A percentile compares a stretch with the other conserved stretches of the same genome.
phyloP scores from a whole-genome alignment of 2,888 invertebrate genomes.

The Nephrocerus scutellatus region DNA sequence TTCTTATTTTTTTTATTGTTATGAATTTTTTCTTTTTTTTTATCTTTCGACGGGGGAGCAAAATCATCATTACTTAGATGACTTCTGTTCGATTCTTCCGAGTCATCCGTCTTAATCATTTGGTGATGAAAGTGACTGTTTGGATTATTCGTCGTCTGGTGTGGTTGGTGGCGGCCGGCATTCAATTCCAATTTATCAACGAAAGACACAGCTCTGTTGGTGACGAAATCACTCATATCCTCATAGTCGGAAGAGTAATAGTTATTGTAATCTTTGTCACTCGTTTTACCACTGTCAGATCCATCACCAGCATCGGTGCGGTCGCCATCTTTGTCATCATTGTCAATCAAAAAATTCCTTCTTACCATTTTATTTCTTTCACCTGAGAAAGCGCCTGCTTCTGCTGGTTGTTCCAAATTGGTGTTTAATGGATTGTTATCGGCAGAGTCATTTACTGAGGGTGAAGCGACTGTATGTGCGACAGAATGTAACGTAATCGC shows the following conservation, averaged over 20 bases:
- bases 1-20: slow-evolving; percentile 7
- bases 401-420: slow-evolving; percentile 30
- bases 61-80: not conserved
- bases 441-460: too few relatives aligned
- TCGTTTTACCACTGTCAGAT: slow-evolving; percentile 7
- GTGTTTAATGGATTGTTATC: slow-evolving; percentile 42
- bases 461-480: too few relatives aligned
- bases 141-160: too few relatives aligned
- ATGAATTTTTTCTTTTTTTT: not conserved
- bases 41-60: not conserved
- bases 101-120: too few relatives aligned
- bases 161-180: too few relatives aligned
- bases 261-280: slow-evolving; percentile 10
- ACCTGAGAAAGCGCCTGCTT: slow-evolving; percentile 24
- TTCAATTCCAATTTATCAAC: slow-evolving; percentile 26
- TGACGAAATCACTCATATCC: slow-evolving; percentile 9
- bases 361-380: slow-evolving; percentile 22
- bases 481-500: too few relatives aligned
- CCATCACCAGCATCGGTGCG: slow-evolving; percentile 1
- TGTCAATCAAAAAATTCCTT: not conserved
- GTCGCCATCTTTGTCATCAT: slow-evolving; percentile 6
- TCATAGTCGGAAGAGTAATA: too few relatives aligned
- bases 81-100: not conserved
- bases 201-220: slow-evolving; percentile 2
- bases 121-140: too few relatives aligned